Evolutionary conservation across 2,888 invertebrate species (phyloP), one percentile per base, ranked within the genome.

Genomic region (Heliconius sara): DNA sequence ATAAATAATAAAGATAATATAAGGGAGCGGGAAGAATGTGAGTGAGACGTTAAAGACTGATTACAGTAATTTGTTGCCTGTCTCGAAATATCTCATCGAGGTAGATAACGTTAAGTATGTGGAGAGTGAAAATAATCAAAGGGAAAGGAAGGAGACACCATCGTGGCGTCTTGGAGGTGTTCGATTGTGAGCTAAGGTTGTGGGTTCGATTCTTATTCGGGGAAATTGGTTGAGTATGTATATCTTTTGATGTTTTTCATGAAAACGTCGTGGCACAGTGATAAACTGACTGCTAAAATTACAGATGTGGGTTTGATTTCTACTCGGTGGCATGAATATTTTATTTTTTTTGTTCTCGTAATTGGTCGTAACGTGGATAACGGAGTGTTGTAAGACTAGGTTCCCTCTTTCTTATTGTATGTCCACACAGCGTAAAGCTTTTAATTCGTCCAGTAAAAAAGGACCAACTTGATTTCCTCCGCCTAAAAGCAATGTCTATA

Each of bases 1-100:
- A 73, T 73, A 73, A 73, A 73, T 73, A 60, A 73, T 73, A 73
- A 73, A 25, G 60, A 73, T 73, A 73, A n/a, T 73, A 73, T 73
- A 39, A 73, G 73, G 73, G 73, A 30, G 39, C 73, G 72, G 72
- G 30, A 60, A n/a, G 73, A 60, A 73, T 60, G 60, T 39, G 25
- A 60, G 73, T 60, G 73, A 73, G 60, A 60, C 39, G 73, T 1
- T 65, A 75, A 47, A 75, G 75, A 75, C 12, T 47, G 75, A 75
- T 75, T 66, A 47, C 22, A 7, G 75, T 66, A 43, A 65, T 75
- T 47, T 75, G 75, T 75, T 75, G 47, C 27, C 66, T 75, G 75
- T 75, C 75, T 6, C 10, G 47, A 75, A 65, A 47, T 47, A 75
- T 75, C 27, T 66, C 47, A 75, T 66, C 66, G 63, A 47, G 6